Base-by-base conservation (phyloP, 2,888 invertebrate genomes). In the Stenichneumon culpator region DNA sequence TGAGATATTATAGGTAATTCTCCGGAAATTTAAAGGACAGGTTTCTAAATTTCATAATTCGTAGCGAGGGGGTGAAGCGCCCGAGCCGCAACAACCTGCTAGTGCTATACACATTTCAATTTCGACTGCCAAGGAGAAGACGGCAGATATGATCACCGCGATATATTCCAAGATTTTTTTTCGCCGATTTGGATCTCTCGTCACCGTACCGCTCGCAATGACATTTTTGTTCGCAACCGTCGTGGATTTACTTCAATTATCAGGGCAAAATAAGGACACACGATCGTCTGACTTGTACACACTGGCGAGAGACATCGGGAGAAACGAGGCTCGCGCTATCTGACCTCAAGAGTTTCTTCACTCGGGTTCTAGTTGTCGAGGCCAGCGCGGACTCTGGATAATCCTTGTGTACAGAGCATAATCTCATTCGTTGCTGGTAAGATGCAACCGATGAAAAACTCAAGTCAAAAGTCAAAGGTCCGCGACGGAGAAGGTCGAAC, bases 301-400 rank as follows among this genome's bases (percentile, higher is more conserved):
- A 7, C 9, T 14, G 28, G 5, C 28, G 63, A 63, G 63, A 63
- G n/a, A 60, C 19, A 5, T 63, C 32, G 63, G 16, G 63, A 57
- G 57, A 57, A 14, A 3, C 3, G 72, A 60, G 7, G 9, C 44
- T 44, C 44, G 44, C 28, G 60, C n/a, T 74, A 47, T 75, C 63
- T 50, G 63, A 65, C 74, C 63, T 75, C 65, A 75, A 63, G 32
- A 75, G 74, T 63, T 74, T 74, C 74, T 74, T 63, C 74, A 50
- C 63, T 50, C 69, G 3, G 63, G 44, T 63, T 47, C 28, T 63
- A 22, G 32, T 19, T 22, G 28, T 39, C 65, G 75, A 75, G 72
- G 57, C 25, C 72, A 50, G 2, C 63, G 16, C 32, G 63, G 32
- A 63, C 63, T 63, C 16, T 32, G 32, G 63, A 63, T 60, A 28